Base-by-base conservation (phyloP, 2,797 vertebrate genomes). In the Sebastes iracundus region DNA sequence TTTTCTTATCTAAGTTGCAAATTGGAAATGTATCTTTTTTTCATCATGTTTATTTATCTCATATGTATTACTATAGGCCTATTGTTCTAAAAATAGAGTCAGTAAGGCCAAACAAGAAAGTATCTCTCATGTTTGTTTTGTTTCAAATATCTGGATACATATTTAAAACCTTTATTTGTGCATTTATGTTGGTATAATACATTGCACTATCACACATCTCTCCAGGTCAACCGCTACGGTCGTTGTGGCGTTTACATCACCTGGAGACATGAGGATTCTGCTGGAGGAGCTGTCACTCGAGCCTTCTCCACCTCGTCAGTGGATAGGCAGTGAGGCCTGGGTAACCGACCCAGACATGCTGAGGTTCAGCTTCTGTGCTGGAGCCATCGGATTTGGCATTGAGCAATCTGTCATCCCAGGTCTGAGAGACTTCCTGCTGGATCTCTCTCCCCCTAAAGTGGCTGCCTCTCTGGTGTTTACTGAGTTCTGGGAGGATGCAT, bases 251-350 rank as follows among this genome's bases (percentile, higher is more conserved):
- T 94, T 95, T 64, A 25, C 71, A 4, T 33, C 88, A 0, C 28
- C 85, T 52, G 87, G 88, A 60, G 95, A 95, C n/a, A 81, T 95
- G 80, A 86, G 14, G 10, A 30, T 93, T 20, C 56, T 95, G 4
- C 63, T 95, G 27, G 72, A 86, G 18, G 94, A 95, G 79, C 67
- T 95, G 28, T 72, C 77, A 0, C 74, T 4, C 3, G 61, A 91
- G 22, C 89, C 88, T 4, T 80, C 70, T 2, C 86, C 93, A 53
- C 83, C 79, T 9, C 79, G 92, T 1, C 93, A 94, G 69, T 95
- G 94, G 95, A 86, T 95, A 11, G 94, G 94, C 32, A 93, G 86
- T 9, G 94, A 95, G 71, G 2, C 90, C 1, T 95, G 95, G 95
- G 81, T 95, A 10, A 94, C 92, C 2, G 75, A 93, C 20, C 63